These are phyloP conservation scores for Meloe dianella DNA, from an alignment of 2,888 invertebrate species.

Conservation along the genomic window DNA sequence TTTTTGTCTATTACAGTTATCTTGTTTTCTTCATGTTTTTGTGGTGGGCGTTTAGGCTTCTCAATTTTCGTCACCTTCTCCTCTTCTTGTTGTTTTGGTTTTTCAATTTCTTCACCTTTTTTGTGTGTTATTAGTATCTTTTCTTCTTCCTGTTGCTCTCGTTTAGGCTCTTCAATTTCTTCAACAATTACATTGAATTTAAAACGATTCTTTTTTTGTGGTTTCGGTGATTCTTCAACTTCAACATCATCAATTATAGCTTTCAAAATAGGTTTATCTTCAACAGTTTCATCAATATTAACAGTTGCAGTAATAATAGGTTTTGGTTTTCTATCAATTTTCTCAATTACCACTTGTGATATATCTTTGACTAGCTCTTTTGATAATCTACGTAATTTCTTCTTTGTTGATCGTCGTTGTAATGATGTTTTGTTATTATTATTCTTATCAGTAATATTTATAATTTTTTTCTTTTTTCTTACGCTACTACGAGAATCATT, in stretches of 20 bases:
- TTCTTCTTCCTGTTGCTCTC: conserved; percentile 23
- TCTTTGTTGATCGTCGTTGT: conserved; percentile 43
- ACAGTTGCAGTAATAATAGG: conserved; percentile 64
- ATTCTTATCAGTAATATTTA: conserved; percentile 37
- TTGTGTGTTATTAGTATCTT: conserved; percentile 24
- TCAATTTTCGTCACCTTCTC: no score
- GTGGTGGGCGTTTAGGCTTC: no score
- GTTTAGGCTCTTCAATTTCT: conserved; percentile 39
- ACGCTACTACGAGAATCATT: conserved; percentile 40
- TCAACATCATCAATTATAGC: conserved; percentile 65
- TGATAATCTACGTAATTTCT: conserved; percentile 33
- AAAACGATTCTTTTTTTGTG: conserved; percentile 50
- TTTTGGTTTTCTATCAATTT: conserved; percentile 60
- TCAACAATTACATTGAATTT: conserved; percentile 57
- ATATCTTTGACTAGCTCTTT: conserved; percentile 48
- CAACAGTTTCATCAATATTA: conserved; percentile 54
- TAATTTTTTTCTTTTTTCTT: conserved; percentile 52
- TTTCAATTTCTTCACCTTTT: conserved; percentile 24
- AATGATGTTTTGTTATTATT: conserved; percentile 32
- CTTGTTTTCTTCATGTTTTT: no score
- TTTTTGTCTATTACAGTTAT: not conserved
- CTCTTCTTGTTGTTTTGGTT: conserved; percentile 39
- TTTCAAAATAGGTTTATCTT: conserved; percentile 61
- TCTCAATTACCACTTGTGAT: conserved; percentile 62
- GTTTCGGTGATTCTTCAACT: conserved; percentile 65